A percentile compares a stretch with the other conserved stretches of the same genome.
Conservation (phyloP, 1,140 invertebrate genomes). For the Chironomus striatipennis region DNA sequence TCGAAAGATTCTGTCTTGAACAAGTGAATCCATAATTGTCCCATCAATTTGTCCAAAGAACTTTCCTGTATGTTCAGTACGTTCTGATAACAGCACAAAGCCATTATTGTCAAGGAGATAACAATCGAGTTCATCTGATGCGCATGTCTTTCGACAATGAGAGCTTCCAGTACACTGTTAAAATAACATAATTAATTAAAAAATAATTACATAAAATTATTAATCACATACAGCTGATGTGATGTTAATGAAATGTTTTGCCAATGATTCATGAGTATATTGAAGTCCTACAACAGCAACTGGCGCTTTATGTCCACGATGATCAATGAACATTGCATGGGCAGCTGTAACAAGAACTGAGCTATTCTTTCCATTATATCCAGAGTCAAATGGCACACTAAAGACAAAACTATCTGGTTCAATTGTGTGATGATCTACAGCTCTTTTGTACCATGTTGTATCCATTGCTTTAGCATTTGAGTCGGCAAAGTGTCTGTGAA, state of each 20-base stretch:
- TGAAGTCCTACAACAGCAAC: conserved; percentile 85
- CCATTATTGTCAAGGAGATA: conserved; percentile 89
- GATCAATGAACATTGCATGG: conserved; percentile 82
- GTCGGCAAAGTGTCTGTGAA: conserved; percentile 70
- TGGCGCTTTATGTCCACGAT: conserved; percentile 71
- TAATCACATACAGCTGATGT: conserved; percentile 61
- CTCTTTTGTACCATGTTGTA: conserved; percentile 84
- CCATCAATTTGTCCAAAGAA: conserved; percentile 92
- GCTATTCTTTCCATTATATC: conserved; percentile 47
- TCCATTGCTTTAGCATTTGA: conserved; percentile 75
- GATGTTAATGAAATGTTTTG: conserved; percentile 76
- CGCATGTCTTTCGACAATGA: conserved; percentile 72
- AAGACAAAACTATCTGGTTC: conserved; percentile 86
- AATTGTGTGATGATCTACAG: conserved; percentile 79
- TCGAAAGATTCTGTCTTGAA: conserved; percentile 82
- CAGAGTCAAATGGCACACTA: conserved; percentile 80
- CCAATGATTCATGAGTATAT: conserved; percentile 69
- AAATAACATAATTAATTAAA: conserved; percentile 15
- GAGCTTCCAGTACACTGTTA: conserved; percentile 59
- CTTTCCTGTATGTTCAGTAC: conserved; percentile 67
- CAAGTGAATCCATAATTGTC: conserved; percentile 88
- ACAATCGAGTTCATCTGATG: conserved; percentile 77
- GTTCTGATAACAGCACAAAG: conserved; percentile 85
- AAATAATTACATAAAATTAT: background rate
- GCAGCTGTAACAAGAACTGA: conserved; percentile 74